A percentile compares a stretch with the other conserved stretches of the same genome.
phyloP scores from a whole-genome alignment of 2,888 invertebrate species.

The Eugnorisma glareosa region DNA sequence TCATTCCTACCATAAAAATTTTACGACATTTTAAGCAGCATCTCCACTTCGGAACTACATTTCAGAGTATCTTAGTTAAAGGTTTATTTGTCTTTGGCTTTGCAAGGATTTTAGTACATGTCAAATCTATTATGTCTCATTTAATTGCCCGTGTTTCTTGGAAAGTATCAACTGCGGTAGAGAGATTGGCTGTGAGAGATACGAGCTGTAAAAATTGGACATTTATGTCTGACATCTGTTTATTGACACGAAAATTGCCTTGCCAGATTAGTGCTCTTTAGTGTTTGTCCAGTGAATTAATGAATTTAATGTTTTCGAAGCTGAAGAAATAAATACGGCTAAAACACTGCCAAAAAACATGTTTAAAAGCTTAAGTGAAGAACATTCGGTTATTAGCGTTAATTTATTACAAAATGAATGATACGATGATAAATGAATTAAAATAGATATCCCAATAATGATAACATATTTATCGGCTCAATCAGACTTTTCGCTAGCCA shows the following conservation, averaged over 20 bases:
- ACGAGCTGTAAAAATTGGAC: conserved; percentile 75
- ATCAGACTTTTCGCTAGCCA: conserved; percentile 1
- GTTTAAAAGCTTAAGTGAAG: not conserved
- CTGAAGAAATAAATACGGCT: conserved; percentile 29
- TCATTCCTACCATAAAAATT: conserved; percentile 84
- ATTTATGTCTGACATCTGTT: conserved; percentile 73
- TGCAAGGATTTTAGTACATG: conserved; percentile 67
- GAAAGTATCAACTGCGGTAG: conserved; percentile 81
- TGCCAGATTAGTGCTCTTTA: conserved; percentile 32
- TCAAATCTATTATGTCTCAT: conserved; percentile 68
- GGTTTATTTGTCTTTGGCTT: conserved; percentile 66
- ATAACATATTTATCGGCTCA: conserved; percentile 11
- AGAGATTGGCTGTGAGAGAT: conserved; percentile 71
- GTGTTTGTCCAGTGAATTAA: conserved; percentile 28
- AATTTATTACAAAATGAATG: not conserved
- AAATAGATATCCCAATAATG: not conserved
- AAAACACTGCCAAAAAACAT: not conserved
- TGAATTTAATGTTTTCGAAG: conserved; percentile 29
- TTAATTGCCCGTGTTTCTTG: conserved; percentile 71
- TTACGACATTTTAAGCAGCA: conserved; percentile 88
- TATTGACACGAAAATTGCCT: conserved; percentile 67
- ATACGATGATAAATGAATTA: not conserved
- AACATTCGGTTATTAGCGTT: not conserved
- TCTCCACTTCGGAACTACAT: conserved; percentile 76
- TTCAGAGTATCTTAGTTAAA: conserved; percentile 60